Base-by-base conservation (phyloP, 2,888 invertebrate genomes). In the Lutraria lutraria region DNA sequence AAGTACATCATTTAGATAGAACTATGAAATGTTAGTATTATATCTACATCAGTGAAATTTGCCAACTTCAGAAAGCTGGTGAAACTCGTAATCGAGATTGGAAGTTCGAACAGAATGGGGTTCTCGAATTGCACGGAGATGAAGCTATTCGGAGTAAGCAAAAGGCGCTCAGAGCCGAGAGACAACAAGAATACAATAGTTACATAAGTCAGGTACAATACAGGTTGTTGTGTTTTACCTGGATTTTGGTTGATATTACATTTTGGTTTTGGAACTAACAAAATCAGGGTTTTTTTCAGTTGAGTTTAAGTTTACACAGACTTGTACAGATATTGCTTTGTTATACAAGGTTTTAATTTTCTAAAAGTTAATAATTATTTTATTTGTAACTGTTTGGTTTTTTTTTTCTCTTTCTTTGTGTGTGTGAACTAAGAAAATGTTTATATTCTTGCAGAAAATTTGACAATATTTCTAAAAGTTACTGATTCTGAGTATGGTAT, bases 151-250 rank as follows among this genome's bases (percentile, higher is more conserved):
- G 91, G 53, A 88, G 68, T 52, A 91, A 80, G 87, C 81, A 92
- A 76, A 81, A 86, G 54, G 89, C 87, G 31, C 89, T 92, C 16
- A 79, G 88, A 19, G 89, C 89, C 60, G 91, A 92, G 60, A 72
- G 91, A 54, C 86, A 89, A 81, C 84, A 87, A 83, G 92, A 92
- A 29, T 92, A 91, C 63, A 88, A 91, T 86, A 80, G 81, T 31
- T 89, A 88, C 63, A 88, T 90, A 31, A 85, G 81, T 81, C 90
- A 92, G 92, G 92, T 92, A 92, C 88, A 89, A 34, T 52, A 8
- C 4, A 76, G 84, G 43, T 43, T 84, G 84, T 34, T 84, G 53
- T 72, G 84, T 76, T 13, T 52, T 52, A 81, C 81, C 54, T 81
- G 81, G 0, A n/a, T n/a, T 53, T 83, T 63, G 83, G 56, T 83